A percentile compares a stretch with the other conserved stretches of the same genome.
phyloP scores from a whole-genome alignment of 2,797 vertebrate genomes.

The Neosilurus hyrtlii region DNA sequence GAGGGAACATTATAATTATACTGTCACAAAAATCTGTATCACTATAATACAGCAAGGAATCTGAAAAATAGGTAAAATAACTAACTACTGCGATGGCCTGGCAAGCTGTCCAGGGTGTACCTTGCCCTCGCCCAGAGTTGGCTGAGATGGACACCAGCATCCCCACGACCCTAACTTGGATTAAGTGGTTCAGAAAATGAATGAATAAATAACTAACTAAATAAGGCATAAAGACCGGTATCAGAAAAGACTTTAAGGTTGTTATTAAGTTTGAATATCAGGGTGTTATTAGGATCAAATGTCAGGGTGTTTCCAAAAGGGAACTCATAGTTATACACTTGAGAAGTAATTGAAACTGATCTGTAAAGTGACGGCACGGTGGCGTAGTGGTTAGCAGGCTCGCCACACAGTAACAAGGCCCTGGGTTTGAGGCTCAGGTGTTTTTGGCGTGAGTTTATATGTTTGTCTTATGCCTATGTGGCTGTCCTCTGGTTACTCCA shows the following conservation, averaged over 20 bases:
- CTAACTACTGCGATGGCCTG: neutral
- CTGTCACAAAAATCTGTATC: slow-evolving; percentile 22
- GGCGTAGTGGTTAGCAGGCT: too few relatives aligned
- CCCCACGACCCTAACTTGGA: too few relatives aligned
- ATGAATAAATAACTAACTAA: neutral
- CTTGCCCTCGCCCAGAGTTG: too few relatives aligned
- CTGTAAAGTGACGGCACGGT: neutral
- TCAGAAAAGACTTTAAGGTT: neutral
- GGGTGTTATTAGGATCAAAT: neutral
- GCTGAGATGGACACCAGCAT: too few relatives aligned
- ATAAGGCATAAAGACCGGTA: slow-evolving; percentile 8
- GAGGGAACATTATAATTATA: slow-evolving; percentile 7
- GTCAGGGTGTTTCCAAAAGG: neutral
- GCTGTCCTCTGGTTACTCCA: too few relatives aligned
- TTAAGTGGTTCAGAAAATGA: too few relatives aligned
- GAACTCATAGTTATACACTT: neutral
- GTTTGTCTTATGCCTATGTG: too few relatives aligned
- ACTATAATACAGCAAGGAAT: slow-evolving; percentile 13
- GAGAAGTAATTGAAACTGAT: neutral
- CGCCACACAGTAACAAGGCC: too few relatives aligned
- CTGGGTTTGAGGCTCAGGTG: too few relatives aligned
- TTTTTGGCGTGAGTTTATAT: too few relatives aligned
- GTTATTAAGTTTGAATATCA: too few relatives aligned
- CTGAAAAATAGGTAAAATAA: slow-evolving; percentile 34
- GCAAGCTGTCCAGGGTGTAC: too few relatives aligned